Evolutionary conservation across 2,888 invertebrate species (phyloP).

Genomic region (Xylota sylvarum): DNA sequence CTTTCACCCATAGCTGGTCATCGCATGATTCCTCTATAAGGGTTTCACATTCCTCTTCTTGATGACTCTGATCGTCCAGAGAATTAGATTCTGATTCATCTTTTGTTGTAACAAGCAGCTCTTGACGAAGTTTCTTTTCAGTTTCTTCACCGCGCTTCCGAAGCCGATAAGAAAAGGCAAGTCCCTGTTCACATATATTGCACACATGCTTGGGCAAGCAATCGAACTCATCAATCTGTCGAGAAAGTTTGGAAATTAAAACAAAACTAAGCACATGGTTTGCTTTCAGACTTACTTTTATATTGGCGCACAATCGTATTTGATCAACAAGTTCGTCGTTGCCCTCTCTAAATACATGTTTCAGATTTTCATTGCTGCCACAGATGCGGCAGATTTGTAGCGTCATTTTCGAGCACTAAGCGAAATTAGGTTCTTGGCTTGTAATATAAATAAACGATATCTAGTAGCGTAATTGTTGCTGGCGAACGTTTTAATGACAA

Average conservation of each 20-base stretch:
- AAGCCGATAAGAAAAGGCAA: constrained; percentile 78
- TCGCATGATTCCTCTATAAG: constrained; percentile 20
- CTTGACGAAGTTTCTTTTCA: constrained; percentile 72
- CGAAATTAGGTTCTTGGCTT: not conserved
- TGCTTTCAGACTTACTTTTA: constrained; percentile 66
- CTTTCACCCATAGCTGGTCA: constrained; percentile 36
- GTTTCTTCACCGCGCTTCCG: constrained; percentile 78
- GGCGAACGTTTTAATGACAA: not conserved
- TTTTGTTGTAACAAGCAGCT: constrained; percentile 12
- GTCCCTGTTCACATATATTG: constrained; percentile 73
- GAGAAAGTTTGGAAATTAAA: not conserved
- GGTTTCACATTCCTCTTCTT: not conserved
- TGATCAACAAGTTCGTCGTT: constrained; percentile 77
- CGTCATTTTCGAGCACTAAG: constrained; percentile 28
- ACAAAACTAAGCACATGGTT: not conserved
- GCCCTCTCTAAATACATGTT: constrained; percentile 71
- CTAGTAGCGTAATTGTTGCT: not conserved
- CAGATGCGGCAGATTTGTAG: constrained; percentile 78
- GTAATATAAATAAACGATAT: not conserved
- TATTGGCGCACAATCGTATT: constrained; percentile 78
- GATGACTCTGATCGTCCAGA: not conserved
- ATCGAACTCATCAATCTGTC: constrained; percentile 74
- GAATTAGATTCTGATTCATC: not conserved
- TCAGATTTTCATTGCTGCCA: constrained; percentile 73
- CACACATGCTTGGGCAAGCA: constrained; percentile 78